phyloP scores from a whole-genome alignment of 2,888 invertebrate genomes.

The Orchesellides sinensis region DNA sequence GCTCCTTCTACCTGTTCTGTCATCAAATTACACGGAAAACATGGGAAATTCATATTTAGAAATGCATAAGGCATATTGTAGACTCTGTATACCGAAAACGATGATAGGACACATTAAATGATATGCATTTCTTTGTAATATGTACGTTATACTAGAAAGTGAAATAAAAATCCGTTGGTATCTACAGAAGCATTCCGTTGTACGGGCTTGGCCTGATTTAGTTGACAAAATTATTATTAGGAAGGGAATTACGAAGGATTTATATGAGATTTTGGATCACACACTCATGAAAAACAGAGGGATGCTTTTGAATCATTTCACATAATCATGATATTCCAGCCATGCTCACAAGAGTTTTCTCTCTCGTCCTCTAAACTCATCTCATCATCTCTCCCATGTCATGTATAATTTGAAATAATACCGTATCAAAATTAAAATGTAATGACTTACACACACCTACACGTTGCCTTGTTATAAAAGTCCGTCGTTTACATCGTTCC shows the following conservation, averaged over 20 bases:
- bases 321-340: background rate
- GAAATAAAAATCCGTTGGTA: too few relatives aligned
- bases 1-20: background rate
- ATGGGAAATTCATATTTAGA: slow-evolving; percentile 22
- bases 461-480: background rate
- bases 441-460: slow-evolving; percentile 36
- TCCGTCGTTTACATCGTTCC: slow-evolving; percentile 7
- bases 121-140: too few relatives aligned
- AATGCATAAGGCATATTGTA: slow-evolving; percentile 34
- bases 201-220: too few relatives aligned
- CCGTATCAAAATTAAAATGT: slow-evolving; percentile 62
- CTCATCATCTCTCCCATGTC: slow-evolving; percentile 44
- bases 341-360: too few relatives aligned
- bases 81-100: too few relatives aligned
- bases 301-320: background rate
- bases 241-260: slow-evolving; percentile 38
- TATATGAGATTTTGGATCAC: slow-evolving; percentile 41
- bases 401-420: slow-evolving; percentile 58
- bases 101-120: background rate
- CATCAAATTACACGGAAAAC: slow-evolving; percentile 1
- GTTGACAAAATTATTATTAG: slow-evolving; percentile 3
- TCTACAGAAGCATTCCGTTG: background rate
- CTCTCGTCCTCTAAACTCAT: background rate
- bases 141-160: too few relatives aligned
- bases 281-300: background rate